Conservation (phyloP, 1,140 invertebrate genomes). For the Pentalonia nigronervosa region DNA sequence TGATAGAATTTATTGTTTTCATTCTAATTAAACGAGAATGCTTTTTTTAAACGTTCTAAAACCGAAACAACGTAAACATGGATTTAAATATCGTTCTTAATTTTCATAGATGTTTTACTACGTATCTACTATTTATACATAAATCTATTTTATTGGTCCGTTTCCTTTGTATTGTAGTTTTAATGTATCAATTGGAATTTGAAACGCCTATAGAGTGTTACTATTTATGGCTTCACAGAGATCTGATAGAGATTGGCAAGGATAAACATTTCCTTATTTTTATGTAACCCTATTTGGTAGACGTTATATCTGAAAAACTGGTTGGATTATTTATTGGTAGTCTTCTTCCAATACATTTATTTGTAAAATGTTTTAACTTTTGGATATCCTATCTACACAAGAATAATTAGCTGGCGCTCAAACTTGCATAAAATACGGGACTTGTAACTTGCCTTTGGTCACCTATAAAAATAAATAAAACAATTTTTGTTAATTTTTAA, state of each 20-base stretch:
- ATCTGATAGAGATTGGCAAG: neutral
- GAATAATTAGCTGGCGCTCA: neutral
- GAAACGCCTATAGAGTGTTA: neutral
- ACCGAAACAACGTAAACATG: neutral
- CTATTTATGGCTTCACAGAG: neutral
- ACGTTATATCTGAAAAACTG: neutral
- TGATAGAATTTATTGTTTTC: neutral
- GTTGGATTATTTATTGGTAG: neutral
- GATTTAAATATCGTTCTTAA: neutral
- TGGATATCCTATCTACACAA: neutral
- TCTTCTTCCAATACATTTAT: neutral
- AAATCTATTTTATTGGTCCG: neutral
- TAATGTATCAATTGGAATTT: neutral
- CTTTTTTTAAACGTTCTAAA: neutral
- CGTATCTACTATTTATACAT: neutral
- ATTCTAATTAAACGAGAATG: neutral
- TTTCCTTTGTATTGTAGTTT: neutral
- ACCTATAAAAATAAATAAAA: conserved; percentile 21
- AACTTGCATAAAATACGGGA: neutral
- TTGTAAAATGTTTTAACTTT: neutral
- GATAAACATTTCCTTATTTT: neutral
- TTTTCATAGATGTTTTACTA: neutral
- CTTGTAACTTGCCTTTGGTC: neutral
- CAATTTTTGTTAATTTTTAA: neutral
- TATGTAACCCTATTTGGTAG: neutral